Evolutionary conservation across 37 sponge, comb jelly and placozoan genomes (phyloP).

Genomic region (Mnemiopsis leidyi): DNA sequence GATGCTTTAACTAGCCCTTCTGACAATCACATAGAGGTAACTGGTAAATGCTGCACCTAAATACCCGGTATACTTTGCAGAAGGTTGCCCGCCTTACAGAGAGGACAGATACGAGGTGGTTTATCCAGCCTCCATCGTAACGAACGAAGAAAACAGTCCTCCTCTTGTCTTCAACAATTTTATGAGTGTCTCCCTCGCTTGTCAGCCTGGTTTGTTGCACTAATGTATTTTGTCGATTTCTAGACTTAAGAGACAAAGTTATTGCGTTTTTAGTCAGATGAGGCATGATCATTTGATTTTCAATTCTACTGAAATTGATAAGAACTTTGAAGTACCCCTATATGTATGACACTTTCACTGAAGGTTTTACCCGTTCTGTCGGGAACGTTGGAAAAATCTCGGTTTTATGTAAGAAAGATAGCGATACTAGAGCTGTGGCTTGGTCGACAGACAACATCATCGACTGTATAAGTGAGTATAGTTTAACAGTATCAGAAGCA

Average conservation of each 20-base stretch:
- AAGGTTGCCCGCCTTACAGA: not conserved
- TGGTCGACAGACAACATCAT: slow-evolving; percentile 18
- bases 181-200: slow-evolving; percentile 18
- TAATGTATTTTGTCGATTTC: no score
- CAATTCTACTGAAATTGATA: no score
- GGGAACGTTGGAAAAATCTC: slow-evolving; percentile 21
- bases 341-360: no score
- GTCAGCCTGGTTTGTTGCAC: not conserved
- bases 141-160: slow-evolving; percentile 16
- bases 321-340: no score
- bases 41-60: no score
- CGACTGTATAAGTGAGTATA: slow-evolving; percentile 7
- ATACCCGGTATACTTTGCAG: not conserved
- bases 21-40: no score
- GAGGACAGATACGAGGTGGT: slow-evolving; percentile 6
- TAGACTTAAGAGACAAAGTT: no score
- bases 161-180: not conserved
- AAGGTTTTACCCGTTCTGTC: not conserved
- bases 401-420: not conserved
- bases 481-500: not conserved
- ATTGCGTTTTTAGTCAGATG: no score
- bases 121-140: not conserved
- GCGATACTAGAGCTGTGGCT: not conserved
- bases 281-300: no score
- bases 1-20: no score